phyloP scores from a whole-genome alignment of 2,113 vertebrate genomes.

The Ptyas mucosa region DNA sequence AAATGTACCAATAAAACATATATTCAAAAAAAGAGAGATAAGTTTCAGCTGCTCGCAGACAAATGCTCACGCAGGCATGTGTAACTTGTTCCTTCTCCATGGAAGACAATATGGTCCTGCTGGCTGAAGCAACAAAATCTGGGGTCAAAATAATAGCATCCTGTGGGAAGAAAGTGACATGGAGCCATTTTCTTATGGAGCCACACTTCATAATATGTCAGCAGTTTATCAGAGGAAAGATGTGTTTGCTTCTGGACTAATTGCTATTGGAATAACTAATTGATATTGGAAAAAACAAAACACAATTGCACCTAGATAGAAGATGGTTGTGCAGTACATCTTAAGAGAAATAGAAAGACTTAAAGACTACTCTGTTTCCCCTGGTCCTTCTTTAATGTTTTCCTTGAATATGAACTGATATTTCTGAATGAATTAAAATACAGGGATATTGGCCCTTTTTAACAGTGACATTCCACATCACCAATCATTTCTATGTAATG shows the following conservation, averaged over 20 bases:
- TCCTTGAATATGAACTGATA: background rate
- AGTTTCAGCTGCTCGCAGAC: background rate
- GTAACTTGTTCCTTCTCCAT: background rate
- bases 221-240: background rate
- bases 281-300: background rate
- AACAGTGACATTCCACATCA: background rate
- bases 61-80: background rate
- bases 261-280: no score
- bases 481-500: background rate
- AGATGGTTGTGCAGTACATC: background rate
- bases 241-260: background rate
- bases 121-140: background rate
- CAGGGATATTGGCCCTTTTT: background rate
- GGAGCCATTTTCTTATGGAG: background rate
- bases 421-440: background rate
- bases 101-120: background rate
- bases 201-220: background rate
- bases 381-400: background rate
- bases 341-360: background rate
- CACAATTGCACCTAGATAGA: background rate
- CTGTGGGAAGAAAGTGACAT: background rate
- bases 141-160: background rate
- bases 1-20: no score
- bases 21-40: background rate
- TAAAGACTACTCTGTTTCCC: background rate